Base-by-base conservation (phyloP, 1,140 invertebrate species). In the Tetramorium simillimum region DNA sequence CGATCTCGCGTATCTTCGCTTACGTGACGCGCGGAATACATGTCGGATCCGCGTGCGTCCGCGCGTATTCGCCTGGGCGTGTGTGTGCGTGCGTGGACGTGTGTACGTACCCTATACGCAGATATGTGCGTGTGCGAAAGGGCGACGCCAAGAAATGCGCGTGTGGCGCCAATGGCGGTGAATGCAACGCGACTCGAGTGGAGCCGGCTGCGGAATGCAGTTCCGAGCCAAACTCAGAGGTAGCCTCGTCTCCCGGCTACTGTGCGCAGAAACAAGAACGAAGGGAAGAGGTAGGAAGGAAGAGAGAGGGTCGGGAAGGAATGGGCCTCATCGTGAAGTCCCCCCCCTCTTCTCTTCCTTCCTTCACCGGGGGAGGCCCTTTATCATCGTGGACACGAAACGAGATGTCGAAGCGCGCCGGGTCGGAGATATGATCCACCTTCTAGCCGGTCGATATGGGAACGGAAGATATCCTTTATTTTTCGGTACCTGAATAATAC, bases 111-210 rank as follows among this genome's bases (percentile, higher is more conserved):
- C 49, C n/a, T n/a, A n/a, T 24, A 60, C 51, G 53, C 18, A 18
- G 75, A 40, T 5, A 70, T 4, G 21, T 33, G 37, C 73, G 43
- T 58, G 73, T 56, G 76, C 86, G 16, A 81, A 85, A 77, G 62
- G 53, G 88, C 85, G 86, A 85, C 70, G 86, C 53, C 69, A 76
- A 82, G 82, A 85, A 88, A 89, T 89, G 86, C 70, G 82, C 62
- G 86, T 88, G 84, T 90, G 89, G 89, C 89, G 89, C 89, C 89
- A 88, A 87, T 87, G 86, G 69, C 69, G 78, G 80, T 75, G 80
- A 84, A 62, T 40, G 63, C 63, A 86, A 53, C 77, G 85, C 77
- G 73, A 58, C 51, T 75, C 24, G 80, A 84, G 85, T 46, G 43
- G 82, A 88, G 84, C 70, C 69, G 67, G 73, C 81, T 82, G 51